Evolutionary conservation across 2,113 vertebrate genomes (phyloP).

Genomic region (Arvicanthis niloticus): DNA sequence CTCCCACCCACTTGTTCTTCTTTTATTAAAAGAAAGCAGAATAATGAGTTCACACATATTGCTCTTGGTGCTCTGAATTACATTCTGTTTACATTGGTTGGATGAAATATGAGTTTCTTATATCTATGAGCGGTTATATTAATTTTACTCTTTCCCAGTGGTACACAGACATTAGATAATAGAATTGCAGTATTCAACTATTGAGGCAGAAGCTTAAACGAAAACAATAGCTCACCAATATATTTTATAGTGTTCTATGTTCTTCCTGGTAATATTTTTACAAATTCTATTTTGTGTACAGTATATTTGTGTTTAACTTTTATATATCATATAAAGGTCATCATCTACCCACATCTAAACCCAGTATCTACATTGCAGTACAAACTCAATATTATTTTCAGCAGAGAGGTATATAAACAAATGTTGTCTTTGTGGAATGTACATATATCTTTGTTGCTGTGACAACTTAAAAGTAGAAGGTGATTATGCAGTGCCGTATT

Average conservation of each 20-base stretch:
- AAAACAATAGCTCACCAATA: not conserved
- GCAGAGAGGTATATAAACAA: not conserved
- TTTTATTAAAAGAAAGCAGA: conserved; percentile 20
- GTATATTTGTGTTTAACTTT: not conserved
- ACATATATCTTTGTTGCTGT: not conserved
- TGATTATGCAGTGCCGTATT: not conserved
- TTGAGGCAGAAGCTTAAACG: not conserved
- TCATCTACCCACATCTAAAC: not conserved
- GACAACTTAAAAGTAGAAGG: not conserved
- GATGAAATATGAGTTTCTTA: conserved; percentile 7
- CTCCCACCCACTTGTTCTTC: not conserved
- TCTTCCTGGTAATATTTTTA: not conserved
- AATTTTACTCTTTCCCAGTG: not conserved
- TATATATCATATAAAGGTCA: not conserved
- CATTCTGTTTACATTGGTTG: not conserved
- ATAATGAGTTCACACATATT: conserved; percentile 35
- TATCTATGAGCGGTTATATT: not conserved
- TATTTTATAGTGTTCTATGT: not conserved
- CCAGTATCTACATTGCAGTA: not conserved
- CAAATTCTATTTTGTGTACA: not conserved
- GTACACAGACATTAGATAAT: not conserved
- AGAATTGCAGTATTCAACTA: not conserved
- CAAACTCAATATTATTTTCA: not conserved
- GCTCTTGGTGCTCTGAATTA: not conserved
- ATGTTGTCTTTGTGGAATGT: not conserved